Conservation (phyloP, 92 coral and sea anemone genomes). For the Paramuricea clavata region DNA sequence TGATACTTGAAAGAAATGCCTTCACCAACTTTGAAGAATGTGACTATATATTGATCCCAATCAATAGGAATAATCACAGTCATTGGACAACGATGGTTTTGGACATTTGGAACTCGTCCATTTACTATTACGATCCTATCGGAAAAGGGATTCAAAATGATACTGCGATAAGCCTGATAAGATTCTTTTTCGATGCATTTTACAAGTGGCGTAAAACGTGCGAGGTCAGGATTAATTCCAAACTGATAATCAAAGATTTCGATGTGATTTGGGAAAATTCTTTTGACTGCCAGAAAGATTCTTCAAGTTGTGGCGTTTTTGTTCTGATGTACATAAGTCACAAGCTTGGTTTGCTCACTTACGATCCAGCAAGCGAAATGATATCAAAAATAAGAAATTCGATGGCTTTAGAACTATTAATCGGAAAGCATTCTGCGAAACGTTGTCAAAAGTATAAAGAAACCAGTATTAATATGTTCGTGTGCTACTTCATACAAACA, state of each 20-base stretch:
- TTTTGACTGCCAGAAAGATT: background rate
- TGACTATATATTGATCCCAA: conserved; percentile 1
- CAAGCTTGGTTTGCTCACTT: background rate
- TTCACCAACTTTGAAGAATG: background rate
- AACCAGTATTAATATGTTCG: background rate
- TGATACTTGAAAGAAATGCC: background rate
- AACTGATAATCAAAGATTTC: background rate
- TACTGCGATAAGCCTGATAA: background rate
- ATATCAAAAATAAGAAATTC: background rate
- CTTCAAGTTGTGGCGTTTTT: background rate
- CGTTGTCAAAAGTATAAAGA: background rate
- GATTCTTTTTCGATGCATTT: background rate
- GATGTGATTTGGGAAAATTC: background rate
- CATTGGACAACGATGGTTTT: conserved; percentile 1
- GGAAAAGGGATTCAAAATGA: background rate
- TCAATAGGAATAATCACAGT: background rate
- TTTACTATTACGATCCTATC: background rate
- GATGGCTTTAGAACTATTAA: background rate
- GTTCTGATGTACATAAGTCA: background rate
- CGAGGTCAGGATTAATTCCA: background rate
- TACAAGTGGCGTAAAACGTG: background rate
- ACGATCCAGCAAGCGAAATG: background rate
- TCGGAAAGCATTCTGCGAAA: background rate
- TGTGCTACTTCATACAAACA: background rate
- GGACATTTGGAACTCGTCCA: background rate